Evolutionary conservation across 2,888 invertebrate species (phyloP), one percentile per base, ranked within the genome.

Genomic region (Eupithecia inturbata): DNA sequence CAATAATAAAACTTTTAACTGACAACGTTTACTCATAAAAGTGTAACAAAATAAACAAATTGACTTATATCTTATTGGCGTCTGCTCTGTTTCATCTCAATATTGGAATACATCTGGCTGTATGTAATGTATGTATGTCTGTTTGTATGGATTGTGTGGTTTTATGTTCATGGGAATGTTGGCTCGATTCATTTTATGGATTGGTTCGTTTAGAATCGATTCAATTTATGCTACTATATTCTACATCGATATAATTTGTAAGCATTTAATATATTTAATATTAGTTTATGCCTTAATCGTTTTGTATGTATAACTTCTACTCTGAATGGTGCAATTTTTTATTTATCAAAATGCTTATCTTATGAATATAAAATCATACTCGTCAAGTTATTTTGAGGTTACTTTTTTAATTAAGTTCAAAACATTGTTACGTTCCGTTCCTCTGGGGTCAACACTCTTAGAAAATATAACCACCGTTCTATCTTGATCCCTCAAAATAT

Each of bases 391-490:
- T 62, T 62, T 62, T 62, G 62, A 62, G 31, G 62, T 62, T 31
- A 62, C 19, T 62, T 62, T 92, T 93, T 92, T 92, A 93, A 93
- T 93, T 93, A 92, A 91, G 90, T 92, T 86, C 87, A 89, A 90
- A 92, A 91, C 90, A 90, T 89, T 87, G 88, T 87, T 66, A 85
- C 87, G 85, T 73, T 75, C 64, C 45, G 66, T 73, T 60, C 49
- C 49, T 83, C 82, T 85, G 92, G 90, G 94, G 93, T 94, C 94
- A 93, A 92, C 88, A 93, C 84, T 88, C 94, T 92, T 89, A 86
- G 82, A 86, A 87, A 83, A 87, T 82, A 82, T 83, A 81, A 82
- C 79, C 82, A 83, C 92, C 89, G 87, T 80, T 84, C 75, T 82
- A 83, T 72, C 72, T 71, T 86, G 91, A 88, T 80, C 92, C 82